Evolutionary conservation across 2,113 vertebrate genomes (phyloP).

Genomic region (Smithornis capensis): DNA sequence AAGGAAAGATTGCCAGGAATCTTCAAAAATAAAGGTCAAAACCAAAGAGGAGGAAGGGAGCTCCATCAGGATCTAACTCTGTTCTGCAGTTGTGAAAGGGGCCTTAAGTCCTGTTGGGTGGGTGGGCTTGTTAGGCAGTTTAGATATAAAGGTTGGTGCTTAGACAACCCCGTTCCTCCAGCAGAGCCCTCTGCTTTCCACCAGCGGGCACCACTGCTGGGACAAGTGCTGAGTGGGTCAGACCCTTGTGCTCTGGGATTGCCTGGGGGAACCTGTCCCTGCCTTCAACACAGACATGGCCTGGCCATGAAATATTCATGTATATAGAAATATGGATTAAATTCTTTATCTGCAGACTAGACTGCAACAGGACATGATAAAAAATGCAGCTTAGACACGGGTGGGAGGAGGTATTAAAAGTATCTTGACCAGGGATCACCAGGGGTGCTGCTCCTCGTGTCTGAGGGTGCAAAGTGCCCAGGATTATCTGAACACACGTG

Average conservation of each 20-base stretch:
- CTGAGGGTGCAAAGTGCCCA: background rate
- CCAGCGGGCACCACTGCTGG: background rate
- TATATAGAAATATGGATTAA: background rate
- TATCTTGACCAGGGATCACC: accelerated
- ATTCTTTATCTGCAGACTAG: background rate
- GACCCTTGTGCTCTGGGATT: background rate
- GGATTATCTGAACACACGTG: accelerated
- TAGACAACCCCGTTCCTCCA: background rate
- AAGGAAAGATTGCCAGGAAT: background rate
- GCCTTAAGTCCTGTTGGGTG: background rate
- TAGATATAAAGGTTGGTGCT: background rate
- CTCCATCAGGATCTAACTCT: accelerated
- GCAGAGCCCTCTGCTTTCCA: background rate
- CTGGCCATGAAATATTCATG: background rate
- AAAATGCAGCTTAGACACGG: background rate
- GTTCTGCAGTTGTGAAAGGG: background rate
- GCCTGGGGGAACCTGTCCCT: background rate
- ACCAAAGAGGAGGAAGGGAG: background rate
- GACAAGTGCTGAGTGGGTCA: background rate
- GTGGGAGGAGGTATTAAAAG: background rate
- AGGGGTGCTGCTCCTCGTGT: accelerated
- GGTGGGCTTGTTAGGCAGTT: background rate
- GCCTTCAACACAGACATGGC: accelerated
- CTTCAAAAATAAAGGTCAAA: background rate
- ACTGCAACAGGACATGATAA: background rate